Percentiles rank a stretch among this genome's conserved stretches.
phyloP scores from a whole-genome alignment of 1,140 invertebrate species.

The Notospermus geniculatus region DNA sequence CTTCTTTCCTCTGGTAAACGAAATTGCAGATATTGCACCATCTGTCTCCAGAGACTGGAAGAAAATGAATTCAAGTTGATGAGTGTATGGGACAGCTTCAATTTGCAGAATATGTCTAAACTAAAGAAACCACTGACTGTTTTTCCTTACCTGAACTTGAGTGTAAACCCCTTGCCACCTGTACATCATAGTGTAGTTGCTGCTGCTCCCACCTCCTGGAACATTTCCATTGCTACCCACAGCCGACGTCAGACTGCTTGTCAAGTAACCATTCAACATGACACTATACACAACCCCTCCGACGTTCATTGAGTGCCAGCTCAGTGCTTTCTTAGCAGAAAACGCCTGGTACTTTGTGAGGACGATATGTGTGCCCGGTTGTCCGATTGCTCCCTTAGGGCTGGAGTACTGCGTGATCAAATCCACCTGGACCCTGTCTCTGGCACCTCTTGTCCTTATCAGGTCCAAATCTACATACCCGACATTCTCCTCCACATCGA shows the following conservation, averaged over 20 bases:
- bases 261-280: slow-evolving; percentile 13
- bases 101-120: too few relatives aligned
- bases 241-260: slow-evolving; percentile 27
- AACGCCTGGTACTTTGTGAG: slow-evolving; percentile 22
- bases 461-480: slow-evolving; percentile 40
- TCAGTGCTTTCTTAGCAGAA: slow-evolving; percentile 24
- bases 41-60: slow-evolving; percentile 55
- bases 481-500: slow-evolving; percentile 47
- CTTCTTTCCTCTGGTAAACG: slow-evolving; percentile 28
- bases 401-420: slow-evolving; percentile 36
- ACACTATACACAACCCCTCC: slow-evolving; percentile 26
- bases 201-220: slow-evolving; percentile 19
- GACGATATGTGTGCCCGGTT: slow-evolving; percentile 27
- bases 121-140: too few relatives aligned
- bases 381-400: slow-evolving; percentile 28
- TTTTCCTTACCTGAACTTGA: slow-evolving; percentile 35
- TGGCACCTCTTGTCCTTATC: slow-evolving; percentile 33
- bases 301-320: slow-evolving; percentile 34
- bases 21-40: slow-evolving; percentile 39
- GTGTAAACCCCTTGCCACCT: slow-evolving; percentile 46
- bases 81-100: too few relatives aligned
- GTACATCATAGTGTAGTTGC: slow-evolving; percentile 32
- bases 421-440: slow-evolving; percentile 37
- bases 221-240: slow-evolving; percentile 15
- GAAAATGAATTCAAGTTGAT: slow-evolving; percentile 21